These are phyloP conservation scores for Plodia interpunctella DNA, from an alignment of 1,140 invertebrate species.

Conservation along the genomic window DNA sequence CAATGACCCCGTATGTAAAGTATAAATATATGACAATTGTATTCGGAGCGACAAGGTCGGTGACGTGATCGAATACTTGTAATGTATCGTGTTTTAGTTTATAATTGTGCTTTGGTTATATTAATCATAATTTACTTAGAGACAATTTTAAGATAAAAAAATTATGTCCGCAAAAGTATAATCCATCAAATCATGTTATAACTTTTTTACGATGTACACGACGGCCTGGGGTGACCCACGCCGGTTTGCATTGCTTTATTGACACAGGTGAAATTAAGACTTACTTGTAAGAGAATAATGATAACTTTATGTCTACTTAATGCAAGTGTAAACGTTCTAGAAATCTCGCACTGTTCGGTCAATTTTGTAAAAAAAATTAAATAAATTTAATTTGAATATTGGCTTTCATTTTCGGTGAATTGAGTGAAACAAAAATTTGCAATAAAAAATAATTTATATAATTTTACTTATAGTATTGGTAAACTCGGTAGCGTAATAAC, in stretches of 20 bases:
- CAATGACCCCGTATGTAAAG: conserved; percentile 41
- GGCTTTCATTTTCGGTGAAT: conserved; percentile 37
- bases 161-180: conserved; percentile 51
- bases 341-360: conserved; percentile 77
- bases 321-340: conserved; percentile 76
- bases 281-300: conserved; percentile 74
- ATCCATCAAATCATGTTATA: conserved; percentile 65
- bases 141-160: conserved; percentile 65
- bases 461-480: conserved; percentile 70
- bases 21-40: conserved; percentile 58
- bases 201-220: conserved; percentile 65
- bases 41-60: conserved; percentile 41
- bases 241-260: conserved; percentile 63
- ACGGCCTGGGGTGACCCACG: conserved; percentile 41
- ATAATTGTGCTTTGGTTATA: conserved; percentile 74
- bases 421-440: conserved; percentile 50
- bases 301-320: conserved; percentile 77
- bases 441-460: conserved; percentile 76
- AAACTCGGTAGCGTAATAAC: conserved; percentile 73
- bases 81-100: conserved; percentile 73
- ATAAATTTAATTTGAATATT: conserved; percentile 70
- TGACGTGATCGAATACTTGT: conserved; percentile 59
- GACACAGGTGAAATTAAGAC: conserved; percentile 74
- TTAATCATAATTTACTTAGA: conserved; percentile 73
- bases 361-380: conserved; percentile 77